These are phyloP conservation scores for Ophion ellenae DNA, from an alignment of 2,888 invertebrate species.

Conservation along the genomic window DNA sequence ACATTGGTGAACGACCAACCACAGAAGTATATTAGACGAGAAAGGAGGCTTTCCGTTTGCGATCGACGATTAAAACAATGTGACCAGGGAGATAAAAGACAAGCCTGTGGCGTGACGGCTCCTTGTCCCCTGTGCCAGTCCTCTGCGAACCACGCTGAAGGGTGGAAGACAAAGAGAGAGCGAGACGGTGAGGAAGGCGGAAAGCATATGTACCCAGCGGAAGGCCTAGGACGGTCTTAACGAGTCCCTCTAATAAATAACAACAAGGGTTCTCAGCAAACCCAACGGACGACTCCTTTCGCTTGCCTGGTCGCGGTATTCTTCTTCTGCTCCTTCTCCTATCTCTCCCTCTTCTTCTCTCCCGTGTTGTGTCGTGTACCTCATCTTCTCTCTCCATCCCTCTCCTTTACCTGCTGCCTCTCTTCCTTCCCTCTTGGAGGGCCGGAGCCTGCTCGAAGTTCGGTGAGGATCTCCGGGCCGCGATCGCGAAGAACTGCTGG, in stretches of 20 bases:
- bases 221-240: conserved; percentile 76
- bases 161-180: conserved; percentile 46
- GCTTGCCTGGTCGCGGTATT: conserved; percentile 25
- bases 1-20: background rate
- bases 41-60: conserved; percentile 42
- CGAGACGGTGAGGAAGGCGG: conserved; percentile 18
- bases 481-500: conserved; percentile 36
- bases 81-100: conserved; percentile 47
- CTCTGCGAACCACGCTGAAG: conserved; percentile 27
- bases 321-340: conserved; percentile 24
- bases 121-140: conserved; percentile 44
- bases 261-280: conserved; percentile 69
- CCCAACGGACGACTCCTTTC: conserved; percentile 58
- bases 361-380: conserved; percentile 16
- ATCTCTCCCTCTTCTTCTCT: conserved; percentile 31
- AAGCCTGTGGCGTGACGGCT: conserved; percentile 59
- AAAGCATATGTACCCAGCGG: conserved; percentile 24
- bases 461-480: conserved; percentile 43
- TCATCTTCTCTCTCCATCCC: conserved; percentile 41
- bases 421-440: conserved; percentile 49
- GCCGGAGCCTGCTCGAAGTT: conserved; percentile 31
- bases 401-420: conserved; percentile 51
- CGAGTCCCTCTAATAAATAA: conserved; percentile 82
- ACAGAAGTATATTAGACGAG: conserved; percentile 40
- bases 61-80: conserved; percentile 62